Conservation (phyloP, 2,888 invertebrate genomes). For the Cheilosia vernalis region DNA sequence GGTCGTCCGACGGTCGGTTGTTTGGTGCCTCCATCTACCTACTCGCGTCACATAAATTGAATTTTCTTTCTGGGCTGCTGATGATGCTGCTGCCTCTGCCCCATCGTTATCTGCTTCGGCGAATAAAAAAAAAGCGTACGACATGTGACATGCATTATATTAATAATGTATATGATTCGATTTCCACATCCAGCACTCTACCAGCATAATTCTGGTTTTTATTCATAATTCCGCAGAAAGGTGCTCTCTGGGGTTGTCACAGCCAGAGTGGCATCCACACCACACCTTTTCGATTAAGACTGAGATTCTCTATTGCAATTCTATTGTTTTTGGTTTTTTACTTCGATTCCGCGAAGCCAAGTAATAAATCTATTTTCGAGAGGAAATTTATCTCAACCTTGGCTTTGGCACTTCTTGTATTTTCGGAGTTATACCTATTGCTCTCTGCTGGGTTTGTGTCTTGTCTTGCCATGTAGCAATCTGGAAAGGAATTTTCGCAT, state of each 20-base stretch:
- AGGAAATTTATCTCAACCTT: slow-evolving; percentile 38
- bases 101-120: slow-evolving; percentile 54
- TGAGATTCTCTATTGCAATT: slow-evolving; percentile 42
- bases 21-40: slow-evolving; percentile 68
- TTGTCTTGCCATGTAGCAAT: slow-evolving; percentile 14
- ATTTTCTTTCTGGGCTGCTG: slow-evolving; percentile 37
- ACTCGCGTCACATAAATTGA: slow-evolving; percentile 72
- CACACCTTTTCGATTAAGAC: slow-evolving; percentile 56
- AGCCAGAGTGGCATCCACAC: slow-evolving; percentile 35
- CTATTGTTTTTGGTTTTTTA: slow-evolving; percentile 19
- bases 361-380: slow-evolving; percentile 17
- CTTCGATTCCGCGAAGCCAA: neutral
- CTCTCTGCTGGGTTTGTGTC: slow-evolving; percentile 2
- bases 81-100: slow-evolving; percentile 24
- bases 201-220: slow-evolving; percentile 59
- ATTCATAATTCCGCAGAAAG: slow-evolving; percentile 57
- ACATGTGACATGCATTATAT: slow-evolving; percentile 70
- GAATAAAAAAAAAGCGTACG: slow-evolving; percentile 35
- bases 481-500: slow-evolving; percentile 48
- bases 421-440: neutral
- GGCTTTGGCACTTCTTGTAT: slow-evolving; percentile 35
- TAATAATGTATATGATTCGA: slow-evolving; percentile 69
- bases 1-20: slow-evolving; percentile 23
- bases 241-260: slow-evolving; percentile 53
- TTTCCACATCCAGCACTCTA: slow-evolving; percentile 55